phyloP scores from a whole-genome alignment of 2,888 invertebrate genomes.

The Neocrepidodera transversa region DNA sequence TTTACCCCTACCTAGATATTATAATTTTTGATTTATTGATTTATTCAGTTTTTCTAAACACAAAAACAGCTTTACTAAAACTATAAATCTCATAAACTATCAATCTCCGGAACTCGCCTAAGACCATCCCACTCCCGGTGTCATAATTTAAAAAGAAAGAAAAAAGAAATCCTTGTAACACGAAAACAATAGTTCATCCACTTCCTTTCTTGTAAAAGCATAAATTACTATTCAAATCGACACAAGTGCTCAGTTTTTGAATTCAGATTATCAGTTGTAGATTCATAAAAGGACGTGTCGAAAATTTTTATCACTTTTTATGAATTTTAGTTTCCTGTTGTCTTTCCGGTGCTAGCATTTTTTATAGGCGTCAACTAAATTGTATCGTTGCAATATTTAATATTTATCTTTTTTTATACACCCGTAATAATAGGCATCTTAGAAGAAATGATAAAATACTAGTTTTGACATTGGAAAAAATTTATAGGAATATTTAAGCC shows the following conservation, averaged over 20 bases:
- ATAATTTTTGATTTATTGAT: no score
- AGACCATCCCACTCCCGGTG: not conserved
- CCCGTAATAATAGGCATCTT: no score
- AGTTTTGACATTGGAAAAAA: no score
- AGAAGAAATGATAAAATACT: no score
- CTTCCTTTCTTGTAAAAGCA: constrained; percentile 14
- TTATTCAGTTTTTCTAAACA: no score
- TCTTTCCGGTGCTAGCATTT: constrained; percentile 40
- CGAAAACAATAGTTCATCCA: constrained; percentile 18
- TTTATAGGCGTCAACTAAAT: no score
- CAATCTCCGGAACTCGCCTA: not conserved
- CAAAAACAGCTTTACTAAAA: no score
- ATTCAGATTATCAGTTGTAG: constrained; percentile 40
- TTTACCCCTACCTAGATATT: no score
- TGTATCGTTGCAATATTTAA: no score
- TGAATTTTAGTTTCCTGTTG: constrained; percentile 44
- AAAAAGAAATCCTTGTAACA: no score
- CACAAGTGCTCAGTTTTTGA: constrained; percentile 33
- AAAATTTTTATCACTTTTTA: constrained; percentile 39
- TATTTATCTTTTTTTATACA: no score
- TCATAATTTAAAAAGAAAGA: constrained; percentile 8
- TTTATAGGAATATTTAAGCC: no score
- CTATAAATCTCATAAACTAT: not conserved
- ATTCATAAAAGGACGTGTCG: constrained; percentile 40
- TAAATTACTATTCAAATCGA: constrained; percentile 25